A percentile compares a stretch with the other conserved stretches of the same genome.
Conservation (phyloP, 2,113 vertebrate species). For the Shinisaurus crocodilurus region DNA sequence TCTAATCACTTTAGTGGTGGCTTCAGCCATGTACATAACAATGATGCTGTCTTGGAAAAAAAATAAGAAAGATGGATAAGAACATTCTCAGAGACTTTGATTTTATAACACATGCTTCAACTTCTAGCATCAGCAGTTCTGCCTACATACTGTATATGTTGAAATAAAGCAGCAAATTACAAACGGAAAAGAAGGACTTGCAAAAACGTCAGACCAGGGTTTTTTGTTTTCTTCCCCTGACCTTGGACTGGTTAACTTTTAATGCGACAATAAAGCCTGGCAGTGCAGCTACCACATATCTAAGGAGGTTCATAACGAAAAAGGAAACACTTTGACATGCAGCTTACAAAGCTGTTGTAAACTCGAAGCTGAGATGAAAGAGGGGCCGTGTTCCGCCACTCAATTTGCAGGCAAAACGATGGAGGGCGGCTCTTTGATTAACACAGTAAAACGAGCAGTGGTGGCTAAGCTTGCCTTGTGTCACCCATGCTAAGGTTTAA, state of each 20-base stretch:
- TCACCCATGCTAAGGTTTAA: neutral
- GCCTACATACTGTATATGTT: conserved; percentile 4
- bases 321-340: conserved; percentile 20
- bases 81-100: conserved; percentile 20
- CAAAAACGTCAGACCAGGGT: accelerated
- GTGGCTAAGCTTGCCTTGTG: neutral
- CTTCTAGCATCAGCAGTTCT: conserved; percentile 32
- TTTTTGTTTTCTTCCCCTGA: conserved; percentile 49
- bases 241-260: conserved; percentile 17
- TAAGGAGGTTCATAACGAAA: conserved; percentile 41
- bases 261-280: neutral
- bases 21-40: conserved; percentile 20
- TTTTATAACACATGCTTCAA: conserved; percentile 7
- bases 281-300: conserved; percentile 5
- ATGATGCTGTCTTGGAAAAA: conserved; percentile 25
- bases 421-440: neutral
- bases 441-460: neutral
- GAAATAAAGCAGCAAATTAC: conserved; percentile 40
- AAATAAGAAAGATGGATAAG: conserved; percentile 41
- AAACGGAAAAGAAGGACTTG: neutral
- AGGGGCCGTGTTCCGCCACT: neutral
- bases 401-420: neutral
- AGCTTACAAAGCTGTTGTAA: conserved; percentile 21
- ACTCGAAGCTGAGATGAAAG: conserved; percentile 19
- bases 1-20: neutral